A percentile compares a stretch with the other conserved stretches of the same genome.
phyloP scores from a whole-genome alignment of 2,113 vertebrate genomes.

The Equus quagga region DNA sequence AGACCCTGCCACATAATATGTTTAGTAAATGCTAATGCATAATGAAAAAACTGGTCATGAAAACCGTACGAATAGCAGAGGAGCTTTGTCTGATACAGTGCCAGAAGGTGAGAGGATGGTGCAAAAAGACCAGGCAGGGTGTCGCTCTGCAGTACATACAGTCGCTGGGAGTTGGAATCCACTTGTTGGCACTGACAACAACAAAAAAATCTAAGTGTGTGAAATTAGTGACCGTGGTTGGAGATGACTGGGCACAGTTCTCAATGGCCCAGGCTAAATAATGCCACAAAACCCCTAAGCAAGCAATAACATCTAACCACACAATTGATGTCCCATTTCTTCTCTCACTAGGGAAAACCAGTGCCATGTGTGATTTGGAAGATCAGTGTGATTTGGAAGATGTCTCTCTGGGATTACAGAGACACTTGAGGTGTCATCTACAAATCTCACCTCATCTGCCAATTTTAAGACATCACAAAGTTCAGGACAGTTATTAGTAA shows the following conservation, averaged over 20 bases:
- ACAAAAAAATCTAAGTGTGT: background rate
- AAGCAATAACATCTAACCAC: background rate
- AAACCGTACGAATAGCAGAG: too few relatives aligned
- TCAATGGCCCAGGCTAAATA: background rate
- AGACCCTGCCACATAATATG: background rate
- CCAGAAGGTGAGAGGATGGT: too few relatives aligned
- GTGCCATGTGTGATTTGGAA: background rate
- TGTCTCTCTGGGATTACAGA: background rate
- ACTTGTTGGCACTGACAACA: too few relatives aligned
- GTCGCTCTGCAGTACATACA: too few relatives aligned
- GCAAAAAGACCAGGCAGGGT: too few relatives aligned
- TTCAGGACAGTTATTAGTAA: slow-evolving; percentile 25
- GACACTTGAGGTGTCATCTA: background rate
- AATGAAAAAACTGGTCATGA: too few relatives aligned
- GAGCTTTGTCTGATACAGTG: too few relatives aligned
- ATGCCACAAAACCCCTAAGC: background rate
- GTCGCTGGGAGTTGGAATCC: too few relatives aligned
- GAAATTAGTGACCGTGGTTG: background rate
- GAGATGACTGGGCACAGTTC: background rate
- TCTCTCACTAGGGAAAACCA: background rate
- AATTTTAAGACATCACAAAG: background rate
- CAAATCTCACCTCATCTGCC: background rate
- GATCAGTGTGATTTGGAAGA: background rate
- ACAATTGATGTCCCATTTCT: background rate
- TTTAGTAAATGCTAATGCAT: background rate